phyloP scores from a whole-genome alignment of 1,140 invertebrate genomes.

The Yoshiicerus persimilis region DNA sequence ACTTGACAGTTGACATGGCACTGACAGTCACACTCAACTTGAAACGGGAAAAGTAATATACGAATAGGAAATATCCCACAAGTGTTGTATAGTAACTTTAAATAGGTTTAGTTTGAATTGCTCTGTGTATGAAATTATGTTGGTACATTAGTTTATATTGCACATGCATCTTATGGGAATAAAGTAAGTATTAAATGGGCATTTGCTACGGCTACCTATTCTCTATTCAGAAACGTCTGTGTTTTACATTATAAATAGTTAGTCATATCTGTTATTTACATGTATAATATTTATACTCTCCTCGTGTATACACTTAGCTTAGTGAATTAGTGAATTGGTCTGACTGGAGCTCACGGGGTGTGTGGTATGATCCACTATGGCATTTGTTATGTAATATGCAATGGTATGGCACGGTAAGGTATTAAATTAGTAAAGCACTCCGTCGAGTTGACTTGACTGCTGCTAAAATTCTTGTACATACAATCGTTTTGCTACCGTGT shows the following conservation, averaged over 20 bases:
- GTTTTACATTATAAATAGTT: not conserved
- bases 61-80: not conserved
- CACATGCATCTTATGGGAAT: not conserved
- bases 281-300: not conserved
- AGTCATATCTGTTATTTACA: not conserved
- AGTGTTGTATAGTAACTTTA: not conserved
- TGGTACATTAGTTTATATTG: not conserved
- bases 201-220: not conserved
- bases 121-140: not conserved
- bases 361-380: not conserved
- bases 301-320: not conserved
- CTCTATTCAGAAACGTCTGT: too few relatives aligned
- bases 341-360: not conserved
- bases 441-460: not conserved
- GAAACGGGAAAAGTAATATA: not conserved
- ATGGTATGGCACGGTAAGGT: not conserved
- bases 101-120: not conserved
- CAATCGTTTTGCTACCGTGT: not conserved
- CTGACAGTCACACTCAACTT: not conserved
- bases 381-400: not conserved
- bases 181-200: not conserved
- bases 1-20: slow-evolving; percentile 10
- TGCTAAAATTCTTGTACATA: slow-evolving; percentile 6
- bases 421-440: slow-evolving; percentile 2
- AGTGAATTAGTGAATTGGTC: not conserved